Evolutionary conservation across 2,797 vertebrate genomes (phyloP).

Genomic region (Myiotriccus ornatus): DNA sequence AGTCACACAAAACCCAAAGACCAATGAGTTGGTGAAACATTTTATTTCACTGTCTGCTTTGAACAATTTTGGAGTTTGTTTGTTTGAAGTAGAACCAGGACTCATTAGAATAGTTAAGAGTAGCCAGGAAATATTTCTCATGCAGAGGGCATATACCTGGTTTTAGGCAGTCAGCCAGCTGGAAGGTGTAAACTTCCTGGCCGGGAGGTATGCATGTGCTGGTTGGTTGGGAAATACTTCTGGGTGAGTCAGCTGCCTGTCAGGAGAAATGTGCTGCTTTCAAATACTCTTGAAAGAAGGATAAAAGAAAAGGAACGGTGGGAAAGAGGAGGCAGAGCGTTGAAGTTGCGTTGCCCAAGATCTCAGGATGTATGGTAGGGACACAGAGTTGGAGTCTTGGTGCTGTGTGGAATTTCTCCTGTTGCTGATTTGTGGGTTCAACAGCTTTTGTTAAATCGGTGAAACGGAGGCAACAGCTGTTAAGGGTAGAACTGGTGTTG

Average conservation of each 20-base stretch:
- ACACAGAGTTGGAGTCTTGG: neutral
- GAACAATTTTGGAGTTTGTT: neutral
- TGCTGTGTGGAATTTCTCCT: neutral
- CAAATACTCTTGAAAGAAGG: neutral
- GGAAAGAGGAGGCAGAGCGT: neutral
- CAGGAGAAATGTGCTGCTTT: neutral
- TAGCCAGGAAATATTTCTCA: slow-evolving; percentile 16
- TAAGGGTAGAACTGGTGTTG: neutral
- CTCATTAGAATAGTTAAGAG: neutral
- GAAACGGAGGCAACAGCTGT: neutral
- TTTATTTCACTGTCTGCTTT: neutral
- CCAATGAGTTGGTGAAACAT: rapidly evolving
- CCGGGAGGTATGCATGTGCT: neutral
- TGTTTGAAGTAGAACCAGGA: neutral
- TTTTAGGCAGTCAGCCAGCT: slow-evolving; percentile 13
- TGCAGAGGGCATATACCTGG: slow-evolving; percentile 33
- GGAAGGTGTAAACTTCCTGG: slow-evolving; percentile 55
- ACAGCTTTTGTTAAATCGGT: neutral
- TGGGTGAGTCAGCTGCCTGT: slow-evolving; percentile 9
- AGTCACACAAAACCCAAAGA: neutral
- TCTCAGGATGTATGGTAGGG: neutral
- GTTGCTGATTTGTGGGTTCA: neutral
- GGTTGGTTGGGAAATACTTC: slow-evolving; percentile 27
- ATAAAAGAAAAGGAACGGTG: neutral
- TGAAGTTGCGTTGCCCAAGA: rapidly evolving